Base-by-base conservation (phyloP, 2,888 invertebrate species). In the Amblyjoppa fuscipennis region DNA sequence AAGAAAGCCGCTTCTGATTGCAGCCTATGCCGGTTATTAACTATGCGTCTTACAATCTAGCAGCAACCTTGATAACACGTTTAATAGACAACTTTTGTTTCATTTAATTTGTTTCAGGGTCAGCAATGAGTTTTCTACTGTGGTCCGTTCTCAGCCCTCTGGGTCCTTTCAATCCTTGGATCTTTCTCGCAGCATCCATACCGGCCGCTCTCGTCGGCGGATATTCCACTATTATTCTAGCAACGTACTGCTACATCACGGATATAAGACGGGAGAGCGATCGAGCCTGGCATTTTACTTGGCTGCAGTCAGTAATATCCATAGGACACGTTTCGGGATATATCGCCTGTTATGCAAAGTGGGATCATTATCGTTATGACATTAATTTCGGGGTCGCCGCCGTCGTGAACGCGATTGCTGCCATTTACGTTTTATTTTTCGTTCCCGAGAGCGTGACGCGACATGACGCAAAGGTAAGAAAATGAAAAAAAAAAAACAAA, bases 1-100 rank as follows among this genome's bases (percentile, higher is more conserved):
- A 28, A 95, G 97, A 68, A 96, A 96, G 91, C 97, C 97, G 9
- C 94, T 97, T 79, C 91, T 97, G 51, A 92, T 97, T 4, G 94
- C 96, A 89, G 95, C 96, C 2, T 94, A 96, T 87, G 92, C 95
- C 87, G 96, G 97, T 96, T 92, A 94, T 16, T 56, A 38, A 31
- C 13, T 38, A 79, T 80, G 64, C 49, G 20, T 25, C 28, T 28
- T 59, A 3, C 9, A 20, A 7, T 53, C 25, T 1, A 9, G n/a
- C 20, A 20, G 53, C 53, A n/a, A 7, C 3, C 1, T 20, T n/a
- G n/a, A 20, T 1, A 53, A 7, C 7, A 20, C 25, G 6, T 6
- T 20, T 53, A 20, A 53, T 5, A 20, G 7, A n/a, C 64, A 64
- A 31, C 45, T 13, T n/a, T 34, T 20, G 20, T 70, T 79, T 68